Base-by-base conservation (phyloP, 2,888 invertebrate species). In the Agapostemon virescens region DNA sequence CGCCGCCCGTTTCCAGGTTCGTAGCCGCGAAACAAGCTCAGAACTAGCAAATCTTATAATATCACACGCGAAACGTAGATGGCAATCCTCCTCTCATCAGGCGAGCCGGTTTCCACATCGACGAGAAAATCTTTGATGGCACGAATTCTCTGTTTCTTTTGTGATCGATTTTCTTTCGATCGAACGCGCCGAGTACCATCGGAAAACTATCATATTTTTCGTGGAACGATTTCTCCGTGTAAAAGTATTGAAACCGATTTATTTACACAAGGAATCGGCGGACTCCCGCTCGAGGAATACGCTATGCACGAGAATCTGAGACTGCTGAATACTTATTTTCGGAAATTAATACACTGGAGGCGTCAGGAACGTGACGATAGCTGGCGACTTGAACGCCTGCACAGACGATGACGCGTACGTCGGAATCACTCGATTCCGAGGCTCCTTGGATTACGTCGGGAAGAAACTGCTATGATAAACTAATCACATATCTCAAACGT, bases 1-100 rank as follows among this genome's bases (percentile, higher is more conserved):
- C 77, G 13, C 15, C 71, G 68, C 76, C 74, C 79, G 77, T 83
- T 80, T 84, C 79, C 74, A 49, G 64, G 79, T 58, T 63, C 66
- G 58, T 33, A 23, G 38, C 66, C n/a, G 40, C 49, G 69, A 83
- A 75, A 84, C 83, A 77, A 79, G 74, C 73, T 74, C 69, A 26
- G 74, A 79, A 74, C 79, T 55, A 72, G 75, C 67, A 30, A 74
- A 66, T 33, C 45, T 77, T 61, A 52, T 66, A 78, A 76, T 70
- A 75, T 74, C 70, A 61, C 82, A 61, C 38, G 63, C 61, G 55
- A 66, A 70, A 58, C 61, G 64, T 38, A 38, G n/a, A 42, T 23
- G 15, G 58, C 45, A 13, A 66, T 70, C 13, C 68, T 72, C 72
- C 72, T 75, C 75, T 72, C 80, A 42, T 76, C 74, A 23, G 69